Percentiles rank a stretch among this genome's conserved stretches.
Evolutionary conservation across 1,140 invertebrate species (phyloP).

Genomic region (Neodiprion lecontei): DNA sequence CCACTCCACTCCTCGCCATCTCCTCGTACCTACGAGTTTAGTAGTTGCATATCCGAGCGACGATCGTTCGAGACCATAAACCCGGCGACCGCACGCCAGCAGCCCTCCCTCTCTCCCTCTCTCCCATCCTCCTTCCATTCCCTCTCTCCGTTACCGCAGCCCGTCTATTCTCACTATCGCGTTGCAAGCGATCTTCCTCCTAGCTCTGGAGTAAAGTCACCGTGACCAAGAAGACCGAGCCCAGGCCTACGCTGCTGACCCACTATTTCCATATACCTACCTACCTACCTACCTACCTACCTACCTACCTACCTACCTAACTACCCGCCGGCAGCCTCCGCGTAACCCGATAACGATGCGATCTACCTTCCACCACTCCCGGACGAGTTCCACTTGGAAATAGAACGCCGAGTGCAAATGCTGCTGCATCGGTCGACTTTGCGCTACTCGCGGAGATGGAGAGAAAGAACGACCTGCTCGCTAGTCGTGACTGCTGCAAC

Average conservation of each 20-base stretch:
- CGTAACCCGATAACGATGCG: not conserved
- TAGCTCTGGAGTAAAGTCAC: not conserved
- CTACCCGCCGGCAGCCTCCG: not conserved
- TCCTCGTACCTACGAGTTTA: constrained; percentile 7
- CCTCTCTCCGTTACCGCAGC: not conserved
- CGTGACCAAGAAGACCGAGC: not conserved
- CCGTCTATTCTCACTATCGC: not conserved
- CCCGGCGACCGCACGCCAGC: not conserved
- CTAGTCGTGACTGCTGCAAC: no score
- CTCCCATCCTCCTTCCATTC: constrained; percentile 17
- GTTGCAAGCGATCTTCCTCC: not conserved
- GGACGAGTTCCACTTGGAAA: no score
- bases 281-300: not conserved
- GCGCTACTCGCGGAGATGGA: no score
- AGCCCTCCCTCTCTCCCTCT: constrained; percentile 8
- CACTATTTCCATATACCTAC: not conserved
- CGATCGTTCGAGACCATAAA: not conserved
- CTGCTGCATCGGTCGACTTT: no score
- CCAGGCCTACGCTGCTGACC: not conserved
- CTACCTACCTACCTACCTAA: no score
- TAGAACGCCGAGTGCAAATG: no score
- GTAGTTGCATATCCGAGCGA: not conserved
- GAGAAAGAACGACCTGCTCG: no score
- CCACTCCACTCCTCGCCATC: constrained; percentile 19
- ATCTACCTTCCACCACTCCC: no score